A percentile compares a stretch with the other conserved stretches of the same genome.
These are phyloP conservation scores for Lindbergichthys nudifrons DNA, from an alignment of 2,797 vertebrate species.

Conservation along the genomic window DNA sequence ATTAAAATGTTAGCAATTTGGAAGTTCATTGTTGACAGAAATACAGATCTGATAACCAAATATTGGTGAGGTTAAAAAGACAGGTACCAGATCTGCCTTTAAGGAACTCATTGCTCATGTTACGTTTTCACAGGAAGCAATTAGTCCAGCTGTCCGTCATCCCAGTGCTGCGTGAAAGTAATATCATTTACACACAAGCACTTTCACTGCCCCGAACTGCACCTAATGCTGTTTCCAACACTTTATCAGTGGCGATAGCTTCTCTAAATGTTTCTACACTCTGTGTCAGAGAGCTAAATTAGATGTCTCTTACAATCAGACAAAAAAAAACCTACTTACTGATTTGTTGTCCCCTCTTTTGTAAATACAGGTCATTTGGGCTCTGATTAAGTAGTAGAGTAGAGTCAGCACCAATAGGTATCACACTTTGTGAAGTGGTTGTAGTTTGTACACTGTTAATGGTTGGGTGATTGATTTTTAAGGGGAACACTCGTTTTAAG, in stretches of 20 bases:
- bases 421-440: background rate
- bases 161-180: slow-evolving; percentile 10
- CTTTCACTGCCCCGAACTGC: slow-evolving; percentile 19
- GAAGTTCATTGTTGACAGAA: slow-evolving; percentile 46
- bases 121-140: slow-evolving; percentile 23
- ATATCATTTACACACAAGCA: slow-evolving; percentile 34
- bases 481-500: background rate
- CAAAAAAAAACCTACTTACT: slow-evolving; percentile 17
- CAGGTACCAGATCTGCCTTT: slow-evolving; percentile 10
- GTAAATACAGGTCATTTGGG: background rate
- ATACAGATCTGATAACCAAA: slow-evolving; percentile 36
- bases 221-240: slow-evolving; percentile 23
- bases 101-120: slow-evolving; percentile 3
- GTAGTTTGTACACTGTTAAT: slow-evolving; percentile 1
- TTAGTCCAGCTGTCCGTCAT: slow-evolving; percentile 17
- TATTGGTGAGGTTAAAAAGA: slow-evolving; percentile 25
- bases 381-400: no score
- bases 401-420: background rate
- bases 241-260: slow-evolving; percentile 39
- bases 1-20: slow-evolving; percentile 49
- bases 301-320: slow-evolving; percentile 55
- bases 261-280: slow-evolving; percentile 23
- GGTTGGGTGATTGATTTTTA: slow-evolving; percentile 3
- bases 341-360: slow-evolving; percentile 13
- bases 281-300: slow-evolving; percentile 42